phyloP scores from a whole-genome alignment of 2,888 invertebrate genomes.

The Nephrotoma flavescens region DNA sequence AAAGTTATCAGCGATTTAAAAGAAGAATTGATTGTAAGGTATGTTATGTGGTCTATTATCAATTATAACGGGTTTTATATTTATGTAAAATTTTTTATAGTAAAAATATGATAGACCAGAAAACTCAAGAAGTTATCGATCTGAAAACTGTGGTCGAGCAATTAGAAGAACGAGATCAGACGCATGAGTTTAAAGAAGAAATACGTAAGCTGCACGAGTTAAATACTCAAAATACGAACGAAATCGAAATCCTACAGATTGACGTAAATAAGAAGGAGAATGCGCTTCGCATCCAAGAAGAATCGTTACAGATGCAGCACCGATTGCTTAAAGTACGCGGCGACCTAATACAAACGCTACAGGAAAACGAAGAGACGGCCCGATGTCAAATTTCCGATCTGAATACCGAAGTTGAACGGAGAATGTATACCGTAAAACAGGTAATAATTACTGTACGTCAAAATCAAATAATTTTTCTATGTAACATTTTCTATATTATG shows the following conservation, averaged over 20 bases:
- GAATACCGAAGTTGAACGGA: conserved; percentile 16
- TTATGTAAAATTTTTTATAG: background rate
- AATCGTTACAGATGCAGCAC: conserved; percentile 19
- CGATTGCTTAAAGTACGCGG: conserved; percentile 20
- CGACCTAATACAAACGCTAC: conserved; percentile 21
- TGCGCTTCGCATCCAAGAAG: conserved; percentile 18
- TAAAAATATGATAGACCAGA: background rate
- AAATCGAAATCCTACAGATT: background rate
- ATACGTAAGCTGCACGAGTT: background rate
- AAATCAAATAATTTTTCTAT: background rate
- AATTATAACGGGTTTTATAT: background rate
- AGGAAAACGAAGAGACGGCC: conserved; percentile 19
- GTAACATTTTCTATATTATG: background rate
- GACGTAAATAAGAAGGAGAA: background rate
- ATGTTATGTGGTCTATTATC: background rate
- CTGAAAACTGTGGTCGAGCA: background rate
- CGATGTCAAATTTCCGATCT: conserved; percentile 19
- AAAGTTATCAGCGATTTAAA: background rate
- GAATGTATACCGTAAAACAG: conserved; percentile 13
- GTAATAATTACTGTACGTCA: conserved; percentile 9
- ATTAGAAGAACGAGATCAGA: background rate
- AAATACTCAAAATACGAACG: background rate
- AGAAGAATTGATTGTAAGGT: background rate
- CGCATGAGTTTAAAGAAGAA: background rate
- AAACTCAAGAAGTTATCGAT: background rate